Base-by-base conservation (phyloP, 2,797 vertebrate species). In the Forpus xanthops region DNA sequence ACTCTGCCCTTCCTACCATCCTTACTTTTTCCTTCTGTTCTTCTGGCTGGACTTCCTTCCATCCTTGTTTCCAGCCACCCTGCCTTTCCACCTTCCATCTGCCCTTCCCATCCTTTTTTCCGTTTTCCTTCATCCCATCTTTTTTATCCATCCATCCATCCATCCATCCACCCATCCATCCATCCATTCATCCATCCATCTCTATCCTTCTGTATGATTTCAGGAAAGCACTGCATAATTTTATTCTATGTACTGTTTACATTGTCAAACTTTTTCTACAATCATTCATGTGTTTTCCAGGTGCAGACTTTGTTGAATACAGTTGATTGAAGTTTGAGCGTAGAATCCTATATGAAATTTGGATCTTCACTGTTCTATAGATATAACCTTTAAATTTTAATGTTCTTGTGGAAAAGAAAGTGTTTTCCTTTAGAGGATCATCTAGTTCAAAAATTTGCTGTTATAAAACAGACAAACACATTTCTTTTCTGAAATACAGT, bases 251-350 rank as follows among this genome's bases (percentile, higher is more conserved):
- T 56, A 49, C n/a, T 79, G 21, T 81, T 87, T 89, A 68, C 76
- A 21, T 56, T 88, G n/a, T 72, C 18, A 86, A 41, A 67, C 6
- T 67, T 78, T 95, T 93, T 87, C 42, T 70, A 19, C 15, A 70
- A 3, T 82, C 35, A 47, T 37, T 19, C 33, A 2, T 30, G 49
- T 80, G 20, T 81, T 93, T 94, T 94, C 41, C 65, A 73, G 58
- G 55, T 78, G 28, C 77, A 93, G 67, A 49, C 76, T 95, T 96
- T 77, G 55, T 87, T 93, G 75, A 90, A 61, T 83, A 70, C 53
- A 86, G 9, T 75, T 93, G 72, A 79, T 90, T 64, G 60, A 90
- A 84, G 25, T 82, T 74, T 47, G n/a, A 62, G 39, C 44, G 15
- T 24, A 44, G 31, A 83, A 67, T 82, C 49, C 35, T 55, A 3